Conservation (phyloP, 1,140 invertebrate species). For the Heliconius himera region DNA sequence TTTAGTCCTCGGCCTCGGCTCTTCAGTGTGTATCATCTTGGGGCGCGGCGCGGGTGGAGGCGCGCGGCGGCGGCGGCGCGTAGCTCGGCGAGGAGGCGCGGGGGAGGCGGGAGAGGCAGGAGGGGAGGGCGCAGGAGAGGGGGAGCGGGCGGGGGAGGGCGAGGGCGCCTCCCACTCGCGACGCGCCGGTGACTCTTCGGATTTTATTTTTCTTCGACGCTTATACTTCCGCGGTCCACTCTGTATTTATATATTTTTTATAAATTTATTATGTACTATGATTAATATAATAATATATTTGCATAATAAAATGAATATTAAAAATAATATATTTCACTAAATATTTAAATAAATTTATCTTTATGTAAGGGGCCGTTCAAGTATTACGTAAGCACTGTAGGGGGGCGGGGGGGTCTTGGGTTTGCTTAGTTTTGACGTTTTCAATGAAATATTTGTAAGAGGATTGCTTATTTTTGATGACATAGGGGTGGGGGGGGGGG, state of each 20-base stretch:
- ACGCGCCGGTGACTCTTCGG: slow-evolving; percentile 71
- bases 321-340: too few relatives aligned
- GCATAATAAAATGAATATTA: too few relatives aligned
- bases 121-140: slow-evolving; percentile 21
- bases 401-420: too few relatives aligned
- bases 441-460: too few relatives aligned
- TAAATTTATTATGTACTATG: background rate
- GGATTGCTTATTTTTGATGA: too few relatives aligned
- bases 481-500: too few relatives aligned
- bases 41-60: slow-evolving; percentile 81
- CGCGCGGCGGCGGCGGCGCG: slow-evolving; percentile 55
- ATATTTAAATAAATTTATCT: too few relatives aligned
- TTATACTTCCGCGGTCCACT: slow-evolving; percentile 90
- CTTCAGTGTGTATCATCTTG: slow-evolving; percentile 87
- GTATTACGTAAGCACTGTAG: too few relatives aligned
- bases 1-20: slow-evolving; percentile 66
- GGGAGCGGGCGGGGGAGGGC: slow-evolving; percentile 46
- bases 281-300: too few relatives aligned
- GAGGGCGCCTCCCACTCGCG: slow-evolving; percentile 47
- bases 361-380: too few relatives aligned
- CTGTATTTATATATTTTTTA: slow-evolving; percentile 49
- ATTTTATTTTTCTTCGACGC: slow-evolving; percentile 87
- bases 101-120: slow-evolving; percentile 41
- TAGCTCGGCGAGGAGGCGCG: slow-evolving; percentile 81
- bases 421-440: too few relatives aligned